These are phyloP conservation scores for Hyles vespertilio DNA, from an alignment of 1,140 invertebrate species.

Conservation along the genomic window DNA sequence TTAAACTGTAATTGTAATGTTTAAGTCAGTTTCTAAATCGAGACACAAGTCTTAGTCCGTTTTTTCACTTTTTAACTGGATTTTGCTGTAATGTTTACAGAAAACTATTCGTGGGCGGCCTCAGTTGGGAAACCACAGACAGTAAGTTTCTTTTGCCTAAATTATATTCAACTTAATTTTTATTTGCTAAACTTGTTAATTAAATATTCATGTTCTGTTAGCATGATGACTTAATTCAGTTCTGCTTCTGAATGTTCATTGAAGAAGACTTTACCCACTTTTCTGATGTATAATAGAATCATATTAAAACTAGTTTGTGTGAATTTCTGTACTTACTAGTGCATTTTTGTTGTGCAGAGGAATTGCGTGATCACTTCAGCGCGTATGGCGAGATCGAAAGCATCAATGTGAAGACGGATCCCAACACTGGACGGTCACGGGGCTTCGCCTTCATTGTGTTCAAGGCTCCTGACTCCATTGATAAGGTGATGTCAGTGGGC, in stretches of 20 bases:
- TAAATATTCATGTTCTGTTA: conserved; percentile 8
- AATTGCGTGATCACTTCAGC: conserved; percentile 92
- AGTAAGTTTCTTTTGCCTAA: conserved; percentile 82
- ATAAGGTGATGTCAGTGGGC: conserved; percentile 90
- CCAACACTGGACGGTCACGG: conserved; percentile 90
- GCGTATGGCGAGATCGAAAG: conserved; percentile 94
- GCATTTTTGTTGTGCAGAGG: conserved; percentile 84
- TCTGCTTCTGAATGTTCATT: conserved; percentile 74
- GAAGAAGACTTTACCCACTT: conserved; percentile 72
- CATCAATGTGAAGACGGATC: conserved; percentile 95
- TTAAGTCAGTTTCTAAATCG: conserved; percentile 68
- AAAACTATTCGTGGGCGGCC: conserved; percentile 97
- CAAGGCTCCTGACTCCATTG: conserved; percentile 89
- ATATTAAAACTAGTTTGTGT: not conserved
- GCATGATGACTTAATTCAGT: conserved; percentile 73
- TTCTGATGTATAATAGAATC: conserved; percentile 33
- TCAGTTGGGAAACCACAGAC: conserved; percentile 98
- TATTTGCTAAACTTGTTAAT: conserved; percentile 6
- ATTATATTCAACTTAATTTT: conserved; percentile 10
- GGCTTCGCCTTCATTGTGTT: conserved; percentile 98
- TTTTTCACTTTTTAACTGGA: conserved; percentile 39
- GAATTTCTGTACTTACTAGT: conserved; percentile 9
- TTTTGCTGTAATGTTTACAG: conserved; percentile 82
- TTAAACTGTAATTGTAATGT: conserved; percentile 61
- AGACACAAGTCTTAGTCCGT: conserved; percentile 39